Percentiles rank a stretch among this genome's conserved stretches.
Evolutionary conservation across 2,797 vertebrate species (phyloP).

Genomic region (Sebastes kiyomatsui): DNA sequence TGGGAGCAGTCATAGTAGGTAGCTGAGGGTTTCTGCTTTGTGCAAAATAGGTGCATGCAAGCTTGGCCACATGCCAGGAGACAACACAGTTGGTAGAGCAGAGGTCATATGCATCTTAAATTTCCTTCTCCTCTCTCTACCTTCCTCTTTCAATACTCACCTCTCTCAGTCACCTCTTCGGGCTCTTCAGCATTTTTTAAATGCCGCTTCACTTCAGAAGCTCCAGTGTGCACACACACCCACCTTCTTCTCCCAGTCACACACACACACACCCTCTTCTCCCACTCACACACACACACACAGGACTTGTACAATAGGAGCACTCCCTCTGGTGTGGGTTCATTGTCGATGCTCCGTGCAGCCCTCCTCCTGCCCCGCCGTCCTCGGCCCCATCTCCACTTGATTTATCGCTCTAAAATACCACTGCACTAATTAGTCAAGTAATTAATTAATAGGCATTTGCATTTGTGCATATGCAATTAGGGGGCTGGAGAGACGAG

Average conservation of each 20-base stretch:
- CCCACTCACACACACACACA: slow-evolving; percentile 25
- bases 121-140: not conserved
- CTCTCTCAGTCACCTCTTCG: slow-evolving; percentile 21
- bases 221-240: slow-evolving; percentile 26
- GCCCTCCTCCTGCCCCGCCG: slow-evolving; percentile 65
- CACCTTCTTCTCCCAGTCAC: slow-evolving; percentile 19
- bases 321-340: slow-evolving; percentile 65
- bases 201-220: slow-evolving; percentile 28
- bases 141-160: slow-evolving; percentile 8
- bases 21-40: slow-evolving; percentile 21
- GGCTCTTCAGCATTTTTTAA: slow-evolving; percentile 32
- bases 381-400: slow-evolving; percentile 90
- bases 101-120: slow-evolving; percentile 56
- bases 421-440: slow-evolving; percentile 99
- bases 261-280: slow-evolving; percentile 21
- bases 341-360: slow-evolving; percentile 65
- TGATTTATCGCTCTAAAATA: slow-evolving; percentile 99
- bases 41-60: slow-evolving; percentile 33
- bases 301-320: slow-evolving; percentile 45
- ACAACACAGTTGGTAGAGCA: slow-evolving; percentile 51
- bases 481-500: slow-evolving; percentile 95
- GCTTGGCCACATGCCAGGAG: slow-evolving; percentile 57
- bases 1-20: not conserved
- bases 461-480: slow-evolving; percentile 99
- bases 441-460: slow-evolving; percentile 99